Evolutionary conservation across 2,113 vertebrate species (phyloP), one percentile per base, ranked within the genome.

Genomic region (Aegypius monachus): DNA sequence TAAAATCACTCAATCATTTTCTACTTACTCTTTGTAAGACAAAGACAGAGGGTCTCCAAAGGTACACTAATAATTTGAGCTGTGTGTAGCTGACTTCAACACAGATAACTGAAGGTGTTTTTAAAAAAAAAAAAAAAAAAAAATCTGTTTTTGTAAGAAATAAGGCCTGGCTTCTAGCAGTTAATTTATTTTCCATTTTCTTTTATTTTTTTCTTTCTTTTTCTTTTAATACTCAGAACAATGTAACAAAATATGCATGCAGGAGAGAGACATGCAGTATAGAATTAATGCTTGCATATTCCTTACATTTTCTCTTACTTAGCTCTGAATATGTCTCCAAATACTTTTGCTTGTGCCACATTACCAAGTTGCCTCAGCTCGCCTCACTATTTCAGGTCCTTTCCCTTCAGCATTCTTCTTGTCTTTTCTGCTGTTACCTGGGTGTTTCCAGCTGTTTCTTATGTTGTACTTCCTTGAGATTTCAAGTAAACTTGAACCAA

Each of bases 1-100:
- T 92, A 71, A 83, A 93, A 86, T 66, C 72, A 55, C n/a, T 88
- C 55, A 43, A 45, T 92, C 58, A 90, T 93, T 93, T 78, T 83
- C 50, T 48, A 70, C 42, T 77, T 5, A 1, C 59, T 88, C 4
- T 88, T 94, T 86, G n/a, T 84, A 91, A 89, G 59, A 84, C 67
- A 81, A 86, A 93, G 72, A 53, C 22, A 63, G 34, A 67, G 40
- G 12, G 12, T 78, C 45, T 78, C n/a, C 32, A 70, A 73, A 93
- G 58, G 29, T 80, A 40, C 1, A 8, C 11, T 68, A 34, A 84
- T 87, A 43, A 40, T 80, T 77, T 10, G 5, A 93, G 34, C 27
- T 85, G 8, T 40, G 16, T 72, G 4, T 72, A 77, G 20, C 56
- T 81, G 65, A 56, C 58, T 89, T 71, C 16, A 48, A 11, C 20